Evolutionary conservation across 2,797 vertebrate species (phyloP).

Genomic region (Rallus crepitans): DNA sequence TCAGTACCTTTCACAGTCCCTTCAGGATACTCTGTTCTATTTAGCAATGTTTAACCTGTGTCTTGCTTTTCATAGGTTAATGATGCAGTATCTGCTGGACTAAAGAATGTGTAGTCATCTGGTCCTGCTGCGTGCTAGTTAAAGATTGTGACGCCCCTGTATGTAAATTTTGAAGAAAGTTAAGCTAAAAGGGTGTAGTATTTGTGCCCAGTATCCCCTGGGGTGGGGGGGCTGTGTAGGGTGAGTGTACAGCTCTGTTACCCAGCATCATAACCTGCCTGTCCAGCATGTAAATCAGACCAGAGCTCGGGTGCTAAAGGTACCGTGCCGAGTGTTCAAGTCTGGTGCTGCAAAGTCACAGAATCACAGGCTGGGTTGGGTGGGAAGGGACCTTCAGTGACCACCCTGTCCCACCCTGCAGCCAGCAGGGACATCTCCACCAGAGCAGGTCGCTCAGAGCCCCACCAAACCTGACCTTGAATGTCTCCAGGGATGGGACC

Average conservation of each 20-base stretch:
- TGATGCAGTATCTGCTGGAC: conserved; percentile 22
- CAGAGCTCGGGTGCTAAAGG: neutral
- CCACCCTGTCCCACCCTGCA: too few species aligned
- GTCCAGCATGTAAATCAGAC: neutral
- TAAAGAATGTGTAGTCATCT: neutral
- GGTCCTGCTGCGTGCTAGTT: neutral
- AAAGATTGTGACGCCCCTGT: neutral
- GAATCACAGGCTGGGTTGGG: too few species aligned
- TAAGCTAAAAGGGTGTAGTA: neutral
- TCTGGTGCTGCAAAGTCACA: too few species aligned
- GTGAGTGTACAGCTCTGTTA: neutral
- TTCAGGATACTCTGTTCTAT: neutral
- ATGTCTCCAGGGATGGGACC: too few species aligned
- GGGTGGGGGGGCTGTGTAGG: neutral
- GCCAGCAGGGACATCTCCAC: too few species aligned
- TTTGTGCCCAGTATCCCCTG: neutral
- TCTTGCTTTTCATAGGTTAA: conserved; percentile 46
- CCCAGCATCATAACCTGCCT: neutral
- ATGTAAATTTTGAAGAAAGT: neutral
- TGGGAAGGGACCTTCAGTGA: too few species aligned
- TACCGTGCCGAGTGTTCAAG: neutral
- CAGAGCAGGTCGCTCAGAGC: too few species aligned
- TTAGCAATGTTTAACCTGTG: conserved; percentile 44
- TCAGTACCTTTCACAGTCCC: neutral
- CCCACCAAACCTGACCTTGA: too few species aligned